Evolutionary conservation across 2,797 vertebrate genomes (phyloP).

Genomic region (Gobionotothen gibberifrons): DNA sequence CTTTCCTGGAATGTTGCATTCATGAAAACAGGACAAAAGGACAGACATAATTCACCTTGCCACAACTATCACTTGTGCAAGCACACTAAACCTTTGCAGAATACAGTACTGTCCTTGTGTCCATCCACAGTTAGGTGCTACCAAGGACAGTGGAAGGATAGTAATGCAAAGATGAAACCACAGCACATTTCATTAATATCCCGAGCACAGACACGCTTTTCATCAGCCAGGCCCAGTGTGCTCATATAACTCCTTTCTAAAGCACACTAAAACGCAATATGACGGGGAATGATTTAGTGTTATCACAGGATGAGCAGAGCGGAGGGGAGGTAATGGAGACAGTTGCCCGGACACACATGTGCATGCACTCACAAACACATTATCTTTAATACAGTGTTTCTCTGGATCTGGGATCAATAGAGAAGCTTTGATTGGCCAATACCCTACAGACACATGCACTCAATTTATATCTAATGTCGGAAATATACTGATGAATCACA

Average conservation of each 20-base stretch:
- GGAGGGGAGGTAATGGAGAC: constrained; percentile 30
- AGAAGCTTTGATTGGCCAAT: constrained; percentile 25
- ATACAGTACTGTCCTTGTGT: background rate
- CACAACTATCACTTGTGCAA: no score
- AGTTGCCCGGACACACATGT: constrained; percentile 12
- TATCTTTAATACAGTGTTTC: background rate
- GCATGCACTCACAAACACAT: constrained; percentile 4
- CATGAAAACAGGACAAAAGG: no score
- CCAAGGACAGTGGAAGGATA: constrained; percentile 43
- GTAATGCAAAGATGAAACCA: constrained; percentile 45
- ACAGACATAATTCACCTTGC: no score
- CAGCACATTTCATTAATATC: constrained; percentile 67
- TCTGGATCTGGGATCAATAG: constrained; percentile 29
- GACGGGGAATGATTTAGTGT: constrained; percentile 63
- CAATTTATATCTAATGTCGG: background rate
- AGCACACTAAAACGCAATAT: constrained; percentile 66
- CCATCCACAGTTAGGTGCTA: constrained; percentile 12
- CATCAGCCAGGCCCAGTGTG: constrained; percentile 56
- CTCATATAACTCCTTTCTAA: constrained; percentile 66
- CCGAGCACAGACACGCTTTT: constrained; percentile 63
- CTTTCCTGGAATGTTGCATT: no score
- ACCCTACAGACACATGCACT: constrained; percentile 11
- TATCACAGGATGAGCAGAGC: constrained; percentile 53
- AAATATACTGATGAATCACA: constrained; percentile 9
- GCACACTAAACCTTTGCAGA: background rate